A percentile compares a stretch with the other conserved stretches of the same genome.
Conservation (phyloP, 1,140 invertebrate species). For the Cotesia typhae region DNA sequence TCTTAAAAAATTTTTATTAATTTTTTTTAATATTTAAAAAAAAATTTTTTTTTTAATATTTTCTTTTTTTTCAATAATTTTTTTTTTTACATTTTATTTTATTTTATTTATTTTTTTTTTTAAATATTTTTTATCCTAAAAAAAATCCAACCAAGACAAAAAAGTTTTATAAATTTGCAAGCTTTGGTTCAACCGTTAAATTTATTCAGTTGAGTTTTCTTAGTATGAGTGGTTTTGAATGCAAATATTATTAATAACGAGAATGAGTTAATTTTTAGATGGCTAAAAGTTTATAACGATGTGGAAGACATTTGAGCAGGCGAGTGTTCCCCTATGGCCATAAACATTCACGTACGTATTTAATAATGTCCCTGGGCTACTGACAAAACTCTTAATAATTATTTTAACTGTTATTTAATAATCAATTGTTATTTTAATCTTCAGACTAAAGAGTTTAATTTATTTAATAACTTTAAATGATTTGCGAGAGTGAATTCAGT, state of each 20-base stretch:
- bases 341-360: slow-evolving; percentile 62
- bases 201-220: slow-evolving; percentile 38
- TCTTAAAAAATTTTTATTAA: slow-evolving; percentile 17
- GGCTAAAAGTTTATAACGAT: slow-evolving; percentile 62
- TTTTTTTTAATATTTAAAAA: no score
- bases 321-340: slow-evolving; percentile 58
- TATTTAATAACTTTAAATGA: neutral
- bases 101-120: no score
- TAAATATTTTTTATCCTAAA: no score
- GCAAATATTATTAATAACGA: slow-evolving; percentile 69
- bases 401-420: slow-evolving; percentile 24
- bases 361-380: slow-evolving; percentile 52
- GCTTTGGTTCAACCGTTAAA: slow-evolving; percentile 9
- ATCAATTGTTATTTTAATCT: neutral
- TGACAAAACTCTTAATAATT: slow-evolving; percentile 56
- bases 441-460: neutral
- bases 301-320: slow-evolving; percentile 61
- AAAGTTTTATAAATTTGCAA: slow-evolving; percentile 46
- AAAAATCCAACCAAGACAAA: neutral
- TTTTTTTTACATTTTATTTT: no score
- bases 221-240: slow-evolving; percentile 63
- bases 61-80: no score
- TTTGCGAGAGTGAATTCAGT: slow-evolving; percentile 56
- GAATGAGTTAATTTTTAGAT: slow-evolving; percentile 70
- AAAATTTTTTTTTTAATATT: no score